These are phyloP conservation scores for Apoderus coryli DNA, from an alignment of 2,888 invertebrate species.

Conservation along the genomic window DNA sequence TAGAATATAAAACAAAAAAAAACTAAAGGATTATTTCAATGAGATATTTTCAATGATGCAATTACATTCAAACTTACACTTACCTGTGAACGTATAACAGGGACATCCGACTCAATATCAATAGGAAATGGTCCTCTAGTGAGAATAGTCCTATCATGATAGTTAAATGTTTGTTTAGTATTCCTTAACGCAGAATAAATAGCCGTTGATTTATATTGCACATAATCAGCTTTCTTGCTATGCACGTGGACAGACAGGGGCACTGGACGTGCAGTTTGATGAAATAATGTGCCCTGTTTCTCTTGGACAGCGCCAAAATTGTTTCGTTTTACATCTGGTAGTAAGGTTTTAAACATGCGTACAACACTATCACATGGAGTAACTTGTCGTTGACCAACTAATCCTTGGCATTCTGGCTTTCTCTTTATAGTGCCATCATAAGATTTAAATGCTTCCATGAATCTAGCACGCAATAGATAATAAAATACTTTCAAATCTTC, in stretches of 20 bases:
- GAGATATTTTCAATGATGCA: no score
- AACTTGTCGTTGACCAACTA: conserved; percentile 23
- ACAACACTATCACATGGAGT: conserved; percentile 22
- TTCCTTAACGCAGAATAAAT: conserved; percentile 35
- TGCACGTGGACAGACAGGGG: conserved; percentile 46
- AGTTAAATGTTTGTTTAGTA: conserved; percentile 36
- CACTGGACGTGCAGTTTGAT: conserved; percentile 35
- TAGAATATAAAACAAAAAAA: no score
- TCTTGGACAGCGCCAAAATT: conserved; percentile 24
- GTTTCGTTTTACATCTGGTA: conserved; percentile 26
- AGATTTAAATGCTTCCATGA: conserved; percentile 41
- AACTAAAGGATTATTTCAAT: no score
- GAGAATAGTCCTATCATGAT: no score
- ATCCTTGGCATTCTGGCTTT: conserved; percentile 21
- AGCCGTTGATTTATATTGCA: conserved; percentile 33
- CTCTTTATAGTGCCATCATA: conserved; percentile 28
- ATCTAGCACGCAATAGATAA: conserved; percentile 46
- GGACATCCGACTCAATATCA: no score
- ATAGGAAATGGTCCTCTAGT: no score
- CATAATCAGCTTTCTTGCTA: no score
- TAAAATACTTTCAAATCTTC: conserved; percentile 57
- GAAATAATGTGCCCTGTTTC: conserved; percentile 22
- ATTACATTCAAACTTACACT: no score
- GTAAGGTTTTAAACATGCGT: conserved; percentile 21
- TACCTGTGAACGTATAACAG: conserved; percentile 3